Base-by-base conservation (phyloP, 2,888 invertebrate genomes). In the Andrena hattorfiana region DNA sequence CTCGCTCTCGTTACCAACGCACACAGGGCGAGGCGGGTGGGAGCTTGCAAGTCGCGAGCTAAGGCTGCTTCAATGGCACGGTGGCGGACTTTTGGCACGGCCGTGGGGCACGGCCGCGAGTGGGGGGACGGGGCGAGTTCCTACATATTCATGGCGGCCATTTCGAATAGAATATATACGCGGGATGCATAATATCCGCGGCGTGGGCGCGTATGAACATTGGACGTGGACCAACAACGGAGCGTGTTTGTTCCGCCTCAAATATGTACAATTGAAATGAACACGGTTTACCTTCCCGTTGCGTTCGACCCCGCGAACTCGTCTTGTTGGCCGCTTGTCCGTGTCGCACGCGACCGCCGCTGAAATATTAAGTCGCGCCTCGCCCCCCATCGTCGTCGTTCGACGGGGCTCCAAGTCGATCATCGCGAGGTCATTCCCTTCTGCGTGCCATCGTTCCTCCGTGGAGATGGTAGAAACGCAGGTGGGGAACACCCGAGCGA, bases 121-220 rank as follows among this genome's bases (percentile, higher is more conserved):
- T 49, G 73, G 74, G 56, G 66, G 54, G 60, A 62, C 16, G 35
- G 54, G 30, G 0, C n/a, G 30, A 54, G 63, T 63, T 63, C 71
- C 63, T 85, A 75, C 85, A 85, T 85, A 85, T 85, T 85, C 85
- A 85, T 85, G 75, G 59, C 76, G 71, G 72, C 75, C 63, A 76
- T 79, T 83, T 71, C 78, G 73, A 81, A 86, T 82, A 77, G 83
- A 83, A 76, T 85, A 80, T 74, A 71, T 77, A 80, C 77, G 83
- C 68, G 69, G 32, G 63, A 66, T 70, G 86, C 86, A 79, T 83
- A 85, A 79, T 77, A 75, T 67, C 73, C 80, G 72, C 48, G 35
- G 56, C 10, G 56, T 20, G 56, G 23, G 56, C 23, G 60, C 8
- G 77, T 84, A 83, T 79, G 79, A 84, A 73, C 79, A 75, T 79